Conservation (phyloP, 2,113 vertebrate genomes). For the Picathartes gymnocephalus region DNA sequence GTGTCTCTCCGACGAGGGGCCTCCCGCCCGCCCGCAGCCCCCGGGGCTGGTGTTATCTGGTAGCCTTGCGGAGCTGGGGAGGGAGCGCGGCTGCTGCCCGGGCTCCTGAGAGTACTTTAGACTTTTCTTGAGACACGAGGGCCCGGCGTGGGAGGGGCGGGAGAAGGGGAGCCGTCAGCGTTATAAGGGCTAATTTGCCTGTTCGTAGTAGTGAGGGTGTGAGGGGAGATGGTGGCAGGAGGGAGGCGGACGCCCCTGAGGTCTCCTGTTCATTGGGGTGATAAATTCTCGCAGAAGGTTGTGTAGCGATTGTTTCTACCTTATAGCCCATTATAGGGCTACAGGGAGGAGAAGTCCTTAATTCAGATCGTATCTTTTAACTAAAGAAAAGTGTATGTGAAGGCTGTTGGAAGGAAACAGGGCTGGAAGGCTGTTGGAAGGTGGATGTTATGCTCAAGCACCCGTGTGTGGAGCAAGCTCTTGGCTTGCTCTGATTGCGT, state of each 20-base stretch:
- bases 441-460: accelerated
- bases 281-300: neutral
- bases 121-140: neutral
- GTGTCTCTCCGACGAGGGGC: neutral
- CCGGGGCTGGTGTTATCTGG: constrained; percentile 34
- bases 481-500: neutral
- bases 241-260: neutral
- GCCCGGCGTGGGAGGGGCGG: neutral
- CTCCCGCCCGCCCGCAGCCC: neutral
- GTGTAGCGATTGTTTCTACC: neutral
- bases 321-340: accelerated
- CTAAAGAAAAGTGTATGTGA: neutral
- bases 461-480: neutral
- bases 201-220: neutral
- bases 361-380: accelerated
- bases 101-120: constrained; percentile 51
- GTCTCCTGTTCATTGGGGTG: neutral
- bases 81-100: neutral
- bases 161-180: neutral
- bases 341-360: neutral
- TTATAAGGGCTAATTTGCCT: neutral
- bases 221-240: neutral
- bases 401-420: neutral
- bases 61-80: constrained; percentile 55
- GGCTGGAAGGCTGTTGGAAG: neutral